Base-by-base conservation (phyloP, 2,113 vertebrate genomes). In the Syngnathoides biaculeatus region DNA sequence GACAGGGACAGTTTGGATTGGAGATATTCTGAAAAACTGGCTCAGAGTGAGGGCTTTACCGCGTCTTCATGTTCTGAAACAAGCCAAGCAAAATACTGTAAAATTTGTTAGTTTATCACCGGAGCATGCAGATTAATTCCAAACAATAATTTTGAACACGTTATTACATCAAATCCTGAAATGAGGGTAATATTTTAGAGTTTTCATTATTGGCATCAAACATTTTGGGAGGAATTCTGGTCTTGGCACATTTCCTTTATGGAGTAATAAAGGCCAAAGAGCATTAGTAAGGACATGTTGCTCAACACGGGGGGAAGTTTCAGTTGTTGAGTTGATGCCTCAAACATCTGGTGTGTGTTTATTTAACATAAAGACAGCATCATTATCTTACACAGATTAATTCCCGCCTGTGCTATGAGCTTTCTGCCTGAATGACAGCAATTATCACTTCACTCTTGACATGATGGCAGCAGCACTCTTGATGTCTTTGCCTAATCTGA, bases 381-480 rank as follows among this genome's bases (percentile, higher is more conserved):
- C 73, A 71, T 71, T 59, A 65, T 72, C 81, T 73, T 66, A 66
- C 69, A 30, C 63, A 63, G 72, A 79, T 81, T 72, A 86, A 59
- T 71, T 79, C 81, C 77, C 53, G 38, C 61, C 76, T 75, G 79
- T 68, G 77, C 74, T 71, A 62, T 79, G 78, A 86, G 78, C 73
- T 82, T 78, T 82, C 69, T 82, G 75, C 75, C 77, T 88, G 84
- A 87, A 77, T 88, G 85, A 81, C 82, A 83, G 83, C 80, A 83
- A 91, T 90, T 84, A 88, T 88, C 63, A 20, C 69, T 65, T 79
- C 82, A 82, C 67, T 76, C 67, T 79, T 77, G 70, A 87, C 63
- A 64, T 39, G 67, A 62, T 81, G 76, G 75, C 76, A 65, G 20
- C 45, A 68, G 75, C 81, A 70, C 67, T 79, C 68, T 74, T 81